phyloP scores from a whole-genome alignment of 2,888 invertebrate genomes.

The Ormyrus pomaceus region DNA sequence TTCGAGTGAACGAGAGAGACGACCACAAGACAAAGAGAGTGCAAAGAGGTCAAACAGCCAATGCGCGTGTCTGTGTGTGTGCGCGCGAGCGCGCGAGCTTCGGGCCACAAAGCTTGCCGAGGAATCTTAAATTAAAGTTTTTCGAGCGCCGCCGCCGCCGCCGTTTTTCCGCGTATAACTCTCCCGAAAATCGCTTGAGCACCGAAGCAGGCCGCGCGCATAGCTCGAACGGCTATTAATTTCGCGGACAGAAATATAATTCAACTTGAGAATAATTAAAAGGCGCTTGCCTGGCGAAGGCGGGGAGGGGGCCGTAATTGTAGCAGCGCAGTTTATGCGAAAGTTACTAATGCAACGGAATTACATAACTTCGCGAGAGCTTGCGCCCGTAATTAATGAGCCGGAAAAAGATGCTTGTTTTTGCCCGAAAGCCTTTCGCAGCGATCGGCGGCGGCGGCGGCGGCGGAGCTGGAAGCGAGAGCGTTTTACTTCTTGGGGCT shows the following conservation, averaged over 20 bases:
- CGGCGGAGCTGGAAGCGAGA: too few species aligned
- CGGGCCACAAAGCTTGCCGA: neutral
- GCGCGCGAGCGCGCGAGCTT: neutral
- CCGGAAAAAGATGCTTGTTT: constrained; percentile 7
- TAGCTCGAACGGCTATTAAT: constrained; percentile 11
- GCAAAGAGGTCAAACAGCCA: constrained; percentile 40
- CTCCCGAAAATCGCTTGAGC: constrained; percentile 10
- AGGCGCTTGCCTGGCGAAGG: neutral
- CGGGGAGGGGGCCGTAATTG: constrained; percentile 1
- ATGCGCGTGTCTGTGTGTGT: neutral
- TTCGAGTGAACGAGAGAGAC: neutral
- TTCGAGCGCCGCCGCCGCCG: neutral
- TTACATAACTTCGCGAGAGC: constrained; percentile 17
- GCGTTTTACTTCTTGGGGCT: too few species aligned
- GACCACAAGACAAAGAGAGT: constrained; percentile 26
- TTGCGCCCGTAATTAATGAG: constrained; percentile 17
- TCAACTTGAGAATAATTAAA: constrained; percentile 36
- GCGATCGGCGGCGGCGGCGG: too few species aligned
- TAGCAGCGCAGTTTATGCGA: constrained; percentile 24
- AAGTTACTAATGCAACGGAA: constrained; percentile 35
- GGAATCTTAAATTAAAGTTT: constrained; percentile 36
- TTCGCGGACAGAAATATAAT: constrained; percentile 41
- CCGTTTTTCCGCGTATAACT: neutral
- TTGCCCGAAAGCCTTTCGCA: neutral
- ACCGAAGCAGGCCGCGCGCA: too few species aligned